Conservation (phyloP, 2,797 vertebrate species). For the Lepus townsendii region DNA sequence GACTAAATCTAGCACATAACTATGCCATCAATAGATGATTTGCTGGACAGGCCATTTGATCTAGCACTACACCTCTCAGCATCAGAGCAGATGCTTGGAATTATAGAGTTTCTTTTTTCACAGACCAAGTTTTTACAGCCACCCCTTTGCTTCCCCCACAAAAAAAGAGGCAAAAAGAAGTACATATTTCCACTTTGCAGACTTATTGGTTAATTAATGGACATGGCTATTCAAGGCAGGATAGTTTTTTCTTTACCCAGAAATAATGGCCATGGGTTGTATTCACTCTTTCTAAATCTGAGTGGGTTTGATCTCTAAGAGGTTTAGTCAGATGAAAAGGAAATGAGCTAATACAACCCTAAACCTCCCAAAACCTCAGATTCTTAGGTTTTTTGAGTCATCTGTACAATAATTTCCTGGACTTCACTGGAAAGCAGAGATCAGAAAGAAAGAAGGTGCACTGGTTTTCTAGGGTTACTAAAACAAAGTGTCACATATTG, state of each 20-base stretch:
- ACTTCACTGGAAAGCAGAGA: neutral
- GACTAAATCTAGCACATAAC: accelerated
- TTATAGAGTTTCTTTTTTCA: neutral
- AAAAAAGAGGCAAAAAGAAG: neutral
- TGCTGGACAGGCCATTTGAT: neutral
- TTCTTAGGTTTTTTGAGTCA: slow-evolving; percentile 64
- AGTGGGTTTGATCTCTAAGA: slow-evolving; percentile 42
- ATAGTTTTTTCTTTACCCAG: slow-evolving; percentile 51
- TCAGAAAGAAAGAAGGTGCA: neutral
- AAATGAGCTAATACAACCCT: slow-evolving; percentile 77
- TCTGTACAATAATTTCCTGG: slow-evolving; percentile 12
- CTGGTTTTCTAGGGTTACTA: neutral
- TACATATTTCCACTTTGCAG: accelerated
- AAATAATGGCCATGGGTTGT: slow-evolving; percentile 38
- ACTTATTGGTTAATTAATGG: neutral
- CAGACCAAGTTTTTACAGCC: neutral
- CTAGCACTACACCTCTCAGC: neutral
- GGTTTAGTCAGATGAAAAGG: slow-evolving; percentile 73
- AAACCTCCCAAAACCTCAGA: slow-evolving; percentile 22
- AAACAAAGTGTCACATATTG: neutral
- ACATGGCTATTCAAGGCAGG: neutral
- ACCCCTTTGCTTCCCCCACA: accelerated
- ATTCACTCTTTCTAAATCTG: slow-evolving; percentile 17
- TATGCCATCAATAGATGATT: neutral
- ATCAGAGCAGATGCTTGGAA: slow-evolving; percentile 18